Evolutionary conservation across 2,113 vertebrate species (phyloP), one percentile per base, ranked within the genome.

Genomic region (Pholis gunnellus): DNA sequence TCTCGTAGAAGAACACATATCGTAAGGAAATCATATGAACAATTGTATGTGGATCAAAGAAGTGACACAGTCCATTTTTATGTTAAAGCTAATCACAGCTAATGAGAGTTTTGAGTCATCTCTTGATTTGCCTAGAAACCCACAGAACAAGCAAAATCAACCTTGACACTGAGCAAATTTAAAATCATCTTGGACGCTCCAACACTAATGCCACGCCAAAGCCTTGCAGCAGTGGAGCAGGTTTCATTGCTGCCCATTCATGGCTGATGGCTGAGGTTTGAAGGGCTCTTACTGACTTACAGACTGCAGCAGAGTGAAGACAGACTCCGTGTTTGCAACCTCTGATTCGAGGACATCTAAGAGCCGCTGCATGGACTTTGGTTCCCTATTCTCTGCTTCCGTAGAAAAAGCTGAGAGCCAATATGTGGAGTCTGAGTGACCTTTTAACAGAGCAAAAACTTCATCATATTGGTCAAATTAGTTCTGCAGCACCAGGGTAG

Each of bases 391-490:
- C 79, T 85, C 22, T 44, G 57, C 66, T 80, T 75, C 65, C 20
- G 67, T 63, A 50, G 61, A 18, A 46, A 73, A n/a, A 57, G 64
- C 60, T 72, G 66, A 78, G 65, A 82, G 75, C 52, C 68, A 86
- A 18, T 78, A 79, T 83, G 73, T 86, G 69, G 38, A 79, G 71
- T 72, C 79, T 59, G 79, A 13, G 56, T 66, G 79, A 11, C 78
- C 10, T 67, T 89, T 82, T 73, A 63, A 78, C 54, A 64, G 77
- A 88, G 70, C 56, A 72, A 75, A 48, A 84, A 75, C 52, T 29
- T 79, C 54, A 64, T 81, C 73, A 82, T 77, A 81, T 71, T 81
- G 78, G 67, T 81, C 1, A 89, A 87, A 89, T 75, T 72, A 65
- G 85, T 65, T 86, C 57, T 84, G 60, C 78, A 80, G 83, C 68